Evolutionary conservation across 2,888 invertebrate species (phyloP).

Genomic region (Yponomeuta cagnagella): DNA sequence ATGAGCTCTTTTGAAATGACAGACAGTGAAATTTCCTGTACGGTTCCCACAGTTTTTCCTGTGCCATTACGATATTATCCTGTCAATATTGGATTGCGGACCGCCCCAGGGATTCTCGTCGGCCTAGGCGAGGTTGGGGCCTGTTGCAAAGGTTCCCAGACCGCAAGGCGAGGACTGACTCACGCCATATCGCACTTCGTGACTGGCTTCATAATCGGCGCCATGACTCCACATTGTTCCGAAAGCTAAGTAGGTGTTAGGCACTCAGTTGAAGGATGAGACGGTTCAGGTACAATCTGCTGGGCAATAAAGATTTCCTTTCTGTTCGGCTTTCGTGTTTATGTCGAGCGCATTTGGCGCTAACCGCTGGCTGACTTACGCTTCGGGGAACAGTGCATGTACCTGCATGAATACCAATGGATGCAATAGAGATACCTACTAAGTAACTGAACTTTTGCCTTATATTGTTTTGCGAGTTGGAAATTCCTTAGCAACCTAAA

Average conservation of each 20-base stretch:
- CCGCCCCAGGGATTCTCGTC: not conserved
- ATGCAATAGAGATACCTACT: too few relatives aligned
- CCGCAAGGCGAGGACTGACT: conserved; percentile 16
- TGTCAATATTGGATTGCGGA: conserved; percentile 10
- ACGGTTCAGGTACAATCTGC: not conserved
- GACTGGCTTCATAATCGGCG: conserved; percentile 11
- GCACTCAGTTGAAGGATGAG: conserved; percentile 8
- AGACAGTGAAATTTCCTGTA: not conserved
- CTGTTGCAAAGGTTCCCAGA: conserved; percentile 18
- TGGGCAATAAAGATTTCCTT: not conserved
- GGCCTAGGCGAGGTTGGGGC: not conserved
- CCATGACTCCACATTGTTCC: conserved; percentile 12
- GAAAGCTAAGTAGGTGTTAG: conserved; percentile 12
- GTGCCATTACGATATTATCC: conserved; percentile 8
- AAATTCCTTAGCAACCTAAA: not conserved
- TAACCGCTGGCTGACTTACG: not conserved
- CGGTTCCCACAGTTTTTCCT: conserved; percentile 6
- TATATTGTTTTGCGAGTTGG: not conserved
- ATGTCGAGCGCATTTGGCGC: not conserved
- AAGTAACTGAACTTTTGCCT: not conserved
- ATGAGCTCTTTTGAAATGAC: not conserved
- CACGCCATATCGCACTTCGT: conserved; percentile 17
- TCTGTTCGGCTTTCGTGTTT: not conserved
- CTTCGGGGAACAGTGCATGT: not conserved
- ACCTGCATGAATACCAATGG: too few relatives aligned